Evolutionary conservation across 2,888 invertebrate genomes (phyloP).

Genomic region (Idaea aversata): DNA sequence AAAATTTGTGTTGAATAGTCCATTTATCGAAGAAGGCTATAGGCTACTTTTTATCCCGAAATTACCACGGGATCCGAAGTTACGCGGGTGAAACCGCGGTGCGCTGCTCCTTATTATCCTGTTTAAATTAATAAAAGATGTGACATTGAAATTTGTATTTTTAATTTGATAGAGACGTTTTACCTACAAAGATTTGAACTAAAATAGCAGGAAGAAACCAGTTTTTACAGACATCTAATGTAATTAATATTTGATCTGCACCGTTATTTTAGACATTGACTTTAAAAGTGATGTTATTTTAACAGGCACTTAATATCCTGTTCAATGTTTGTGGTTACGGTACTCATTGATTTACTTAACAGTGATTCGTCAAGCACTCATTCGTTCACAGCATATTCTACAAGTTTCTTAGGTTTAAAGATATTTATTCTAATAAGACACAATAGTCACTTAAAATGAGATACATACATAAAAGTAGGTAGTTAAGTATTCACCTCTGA

Average conservation of each 20-base stretch:
- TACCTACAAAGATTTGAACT: background rate
- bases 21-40: too few species aligned
- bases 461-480: too few species aligned
- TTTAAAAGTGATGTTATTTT: background rate
- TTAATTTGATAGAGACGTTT: background rate
- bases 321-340: background rate
- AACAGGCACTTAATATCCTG: background rate
- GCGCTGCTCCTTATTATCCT: too few species aligned
- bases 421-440: background rate
- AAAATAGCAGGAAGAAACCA: background rate
- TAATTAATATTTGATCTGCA: background rate
- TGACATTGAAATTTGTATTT: too few species aligned
- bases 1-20: too few species aligned
- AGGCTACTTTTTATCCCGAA: too few species aligned
- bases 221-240: background rate
- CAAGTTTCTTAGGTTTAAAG: background rate
- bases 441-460: too few species aligned
- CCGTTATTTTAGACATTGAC: background rate
- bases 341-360: background rate
- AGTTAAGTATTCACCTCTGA: too few species aligned
- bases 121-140: too few species aligned
- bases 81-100: too few species aligned
- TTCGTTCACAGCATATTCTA: background rate
- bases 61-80: too few species aligned
- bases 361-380: background rate